Evolutionary conservation across 2,113 vertebrate genomes (phyloP).

Genomic region (Amazona guildingii): DNA sequence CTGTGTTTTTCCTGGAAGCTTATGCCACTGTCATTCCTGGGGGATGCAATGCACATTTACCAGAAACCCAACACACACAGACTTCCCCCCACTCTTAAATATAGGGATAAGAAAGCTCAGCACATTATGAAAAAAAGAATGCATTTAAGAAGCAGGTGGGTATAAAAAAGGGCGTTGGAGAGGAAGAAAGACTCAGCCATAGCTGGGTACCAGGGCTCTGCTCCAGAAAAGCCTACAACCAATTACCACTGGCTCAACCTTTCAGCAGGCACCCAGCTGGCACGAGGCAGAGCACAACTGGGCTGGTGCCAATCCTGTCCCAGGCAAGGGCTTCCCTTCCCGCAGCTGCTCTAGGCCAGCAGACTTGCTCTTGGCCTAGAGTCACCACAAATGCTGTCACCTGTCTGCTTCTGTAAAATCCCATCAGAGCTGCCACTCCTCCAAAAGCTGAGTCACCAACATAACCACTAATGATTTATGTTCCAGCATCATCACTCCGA

Average conservation of each 20-base stretch:
- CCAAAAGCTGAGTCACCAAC: not conserved
- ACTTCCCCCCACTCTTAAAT: conserved; percentile 39
- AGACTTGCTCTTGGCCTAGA: conserved; percentile 25
- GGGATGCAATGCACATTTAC: not conserved
- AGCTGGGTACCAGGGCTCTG: conserved; percentile 52
- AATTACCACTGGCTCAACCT: conserved; percentile 29
- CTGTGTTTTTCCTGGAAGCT: conserved; percentile 65
- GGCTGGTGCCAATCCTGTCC: not conserved
- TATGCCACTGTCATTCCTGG: conserved; percentile 17
- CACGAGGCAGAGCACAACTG: not conserved
- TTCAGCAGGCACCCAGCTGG: conserved; percentile 53
- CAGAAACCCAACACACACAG: not conserved
- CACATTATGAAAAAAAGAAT: conserved; percentile 13
- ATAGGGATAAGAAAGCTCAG: conserved; percentile 39
- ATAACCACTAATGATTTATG: not conserved
- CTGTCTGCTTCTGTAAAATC: conserved; percentile 12
- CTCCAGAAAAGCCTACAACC: conserved; percentile 60
- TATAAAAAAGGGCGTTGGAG: not conserved
- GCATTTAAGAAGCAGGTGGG: conserved; percentile 66
- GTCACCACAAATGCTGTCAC: conserved; percentile 6
- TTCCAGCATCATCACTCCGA: not conserved
- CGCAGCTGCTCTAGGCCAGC: conserved; percentile 29
- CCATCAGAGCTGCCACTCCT: not conserved
- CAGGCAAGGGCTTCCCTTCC: conserved; percentile 19
- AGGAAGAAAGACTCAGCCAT: conserved; percentile 47